A percentile compares a stretch with the other conserved stretches of the same genome.
These are phyloP conservation scores for Panthera tigris DNA, from an alignment of 2,113 vertebrate genomes.

Conservation along the genomic window DNA sequence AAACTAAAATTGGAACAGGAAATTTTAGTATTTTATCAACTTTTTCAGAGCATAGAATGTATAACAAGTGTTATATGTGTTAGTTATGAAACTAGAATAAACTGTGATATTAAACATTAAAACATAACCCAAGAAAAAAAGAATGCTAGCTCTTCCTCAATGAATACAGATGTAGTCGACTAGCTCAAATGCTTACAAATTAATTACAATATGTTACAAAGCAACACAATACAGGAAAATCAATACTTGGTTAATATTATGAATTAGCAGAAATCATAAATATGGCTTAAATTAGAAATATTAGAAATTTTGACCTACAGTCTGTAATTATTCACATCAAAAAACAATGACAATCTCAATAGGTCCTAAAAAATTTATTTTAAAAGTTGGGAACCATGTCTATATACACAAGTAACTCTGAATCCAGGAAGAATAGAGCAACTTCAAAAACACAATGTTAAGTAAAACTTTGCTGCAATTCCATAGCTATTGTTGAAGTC, in stretches of 20 bases:
- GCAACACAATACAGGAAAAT: not conserved
- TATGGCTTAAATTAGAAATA: not conserved
- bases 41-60: not conserved
- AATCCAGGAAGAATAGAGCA: not conserved
- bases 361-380: not conserved
- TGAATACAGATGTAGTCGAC: not conserved
- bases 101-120: not conserved
- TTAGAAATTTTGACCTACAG: not conserved
- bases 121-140: not conserved
- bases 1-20: not conserved
- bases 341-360: not conserved
- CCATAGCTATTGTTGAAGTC: not conserved
- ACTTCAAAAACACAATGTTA: not conserved
- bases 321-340: not conserved
- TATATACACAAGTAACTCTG: not conserved
- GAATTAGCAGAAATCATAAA: not conserved
- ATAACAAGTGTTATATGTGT: not conserved
- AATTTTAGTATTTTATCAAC: not conserved
- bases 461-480: not conserved
- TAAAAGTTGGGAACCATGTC: not conserved
- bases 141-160: not conserved
- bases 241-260: not conserved
- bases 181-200: conserved; percentile 1
- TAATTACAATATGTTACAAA: not conserved
- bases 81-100: conserved; percentile 2